These are phyloP conservation scores for Microplitis demolitor DNA, from an alignment of 1,140 invertebrate genomes.

Conservation along the genomic window DNA sequence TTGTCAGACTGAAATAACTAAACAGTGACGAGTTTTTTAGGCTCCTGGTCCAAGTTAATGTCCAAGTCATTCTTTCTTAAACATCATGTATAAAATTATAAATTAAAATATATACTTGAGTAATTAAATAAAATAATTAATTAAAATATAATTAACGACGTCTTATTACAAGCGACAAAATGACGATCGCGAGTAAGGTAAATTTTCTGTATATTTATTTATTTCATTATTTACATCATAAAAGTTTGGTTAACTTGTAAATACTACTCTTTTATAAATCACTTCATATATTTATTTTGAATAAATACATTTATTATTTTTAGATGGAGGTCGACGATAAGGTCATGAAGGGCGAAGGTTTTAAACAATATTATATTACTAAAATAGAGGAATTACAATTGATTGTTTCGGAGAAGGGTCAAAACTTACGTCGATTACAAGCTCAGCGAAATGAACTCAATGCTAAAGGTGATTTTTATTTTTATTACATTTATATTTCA, in stretches of 20 bases:
- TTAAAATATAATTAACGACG: neutral
- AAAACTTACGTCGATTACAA: conserved; percentile 95
- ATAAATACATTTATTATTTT: conserved; percentile 26
- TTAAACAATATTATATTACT: conserved; percentile 92
- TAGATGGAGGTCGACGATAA: conserved; percentile 88
- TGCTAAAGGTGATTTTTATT: conserved; percentile 81
- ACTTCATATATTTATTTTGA: neutral
- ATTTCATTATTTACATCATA: neutral
- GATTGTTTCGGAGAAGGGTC: conserved; percentile 95
- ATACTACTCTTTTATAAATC: neutral
- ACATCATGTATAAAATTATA: too few species aligned
- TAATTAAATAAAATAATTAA: neutral
- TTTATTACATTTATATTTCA: neutral
- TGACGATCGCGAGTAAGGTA: conserved; percentile 57
- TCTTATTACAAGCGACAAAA: conserved; percentile 26
- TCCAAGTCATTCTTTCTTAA: too few species aligned
- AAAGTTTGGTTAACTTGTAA: neutral
- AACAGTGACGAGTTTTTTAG: too few species aligned
- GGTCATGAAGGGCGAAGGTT: conserved; percentile 78
- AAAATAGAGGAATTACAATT: conserved; percentile 97
- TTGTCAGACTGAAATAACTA: too few species aligned
- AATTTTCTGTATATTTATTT: conserved; percentile 16
- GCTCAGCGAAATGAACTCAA: conserved; percentile 99
- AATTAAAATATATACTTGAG: neutral
- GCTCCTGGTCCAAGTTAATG: too few species aligned